Percentiles rank a stretch among this genome's conserved stretches.
Conservation (phyloP, 2,797 vertebrate species). For the Chiloscyllium punctatum region DNA sequence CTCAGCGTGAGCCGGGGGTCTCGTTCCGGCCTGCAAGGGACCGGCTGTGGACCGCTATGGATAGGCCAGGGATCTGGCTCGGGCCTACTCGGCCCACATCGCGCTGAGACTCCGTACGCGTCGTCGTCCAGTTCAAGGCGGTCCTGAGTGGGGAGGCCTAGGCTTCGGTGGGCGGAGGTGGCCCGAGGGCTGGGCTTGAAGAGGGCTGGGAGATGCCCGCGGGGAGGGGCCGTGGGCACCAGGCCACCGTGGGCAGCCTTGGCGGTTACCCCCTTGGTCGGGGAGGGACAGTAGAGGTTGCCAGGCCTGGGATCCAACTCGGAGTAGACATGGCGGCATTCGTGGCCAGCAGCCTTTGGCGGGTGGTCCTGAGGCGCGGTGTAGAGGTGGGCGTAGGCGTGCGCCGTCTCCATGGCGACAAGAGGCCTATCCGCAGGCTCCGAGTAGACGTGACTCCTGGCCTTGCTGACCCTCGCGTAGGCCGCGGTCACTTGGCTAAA, state of each 20-base stretch:
- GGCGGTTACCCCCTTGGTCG: neutral
- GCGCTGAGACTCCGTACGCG: neutral
- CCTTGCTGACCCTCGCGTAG: slow-evolving; percentile 43
- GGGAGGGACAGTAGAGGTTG: neutral
- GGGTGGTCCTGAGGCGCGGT: slow-evolving; percentile 47
- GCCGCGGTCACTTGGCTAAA: neutral
- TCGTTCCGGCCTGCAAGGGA: too few species aligned
- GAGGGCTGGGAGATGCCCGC: neutral
- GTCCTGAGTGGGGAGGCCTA: neutral
- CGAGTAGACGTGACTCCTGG: neutral
- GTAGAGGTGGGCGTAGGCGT: slow-evolving; percentile 48
- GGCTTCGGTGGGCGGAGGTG: neutral
- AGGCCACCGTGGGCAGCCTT: neutral
- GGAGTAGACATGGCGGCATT: slow-evolving; percentile 48
- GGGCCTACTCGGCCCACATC: neutral
- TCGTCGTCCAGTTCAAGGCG: neutral
- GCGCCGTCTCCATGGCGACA: slow-evolving; percentile 45
- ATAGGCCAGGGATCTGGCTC: neutral
- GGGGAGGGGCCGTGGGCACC: neutral
- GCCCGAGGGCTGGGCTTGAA: neutral
- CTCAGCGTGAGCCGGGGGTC: too few species aligned
- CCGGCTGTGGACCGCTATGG: neutral
- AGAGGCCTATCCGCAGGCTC: neutral
- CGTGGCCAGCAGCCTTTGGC: neutral
- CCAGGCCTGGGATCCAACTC: slow-evolving; percentile 44